A percentile compares a stretch with the other conserved stretches of the same genome.
Conservation (phyloP, 2,797 vertebrate genomes). For the Intellagama lesueurii region DNA sequence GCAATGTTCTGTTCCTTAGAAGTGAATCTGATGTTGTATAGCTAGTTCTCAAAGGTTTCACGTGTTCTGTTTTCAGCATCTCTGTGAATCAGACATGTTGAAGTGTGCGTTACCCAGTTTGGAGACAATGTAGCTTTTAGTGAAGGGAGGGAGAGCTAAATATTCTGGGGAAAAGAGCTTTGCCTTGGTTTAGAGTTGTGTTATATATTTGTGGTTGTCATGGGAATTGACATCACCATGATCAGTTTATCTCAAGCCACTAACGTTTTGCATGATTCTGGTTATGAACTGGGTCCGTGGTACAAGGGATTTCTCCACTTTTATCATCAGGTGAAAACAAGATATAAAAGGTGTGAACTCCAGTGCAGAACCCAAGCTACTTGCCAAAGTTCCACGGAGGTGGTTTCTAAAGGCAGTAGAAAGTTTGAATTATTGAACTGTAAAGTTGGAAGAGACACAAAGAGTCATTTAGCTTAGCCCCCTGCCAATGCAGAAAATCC, state of each 20-base stretch:
- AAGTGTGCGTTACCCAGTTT: not conserved
- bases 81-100: not conserved
- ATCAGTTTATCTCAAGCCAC: not conserved
- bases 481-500: too few species aligned
- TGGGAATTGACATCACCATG: not conserved
- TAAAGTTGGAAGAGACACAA: too few species aligned
- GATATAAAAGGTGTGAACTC: too few species aligned
- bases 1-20: not conserved
- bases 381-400: too few species aligned
- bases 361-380: too few species aligned
- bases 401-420: too few species aligned
- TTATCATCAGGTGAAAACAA: not conserved
- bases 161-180: not conserved
- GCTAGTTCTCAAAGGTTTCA: not conserved
- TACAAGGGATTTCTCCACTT: not conserved
- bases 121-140: constrained; percentile 1
- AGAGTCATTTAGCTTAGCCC: too few species aligned
- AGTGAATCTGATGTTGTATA: not conserved
- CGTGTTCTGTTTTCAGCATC: not conserved
- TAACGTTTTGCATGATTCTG: not conserved
- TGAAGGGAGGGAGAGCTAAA: not conserved
- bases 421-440: too few species aligned
- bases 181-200: not conserved
- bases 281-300: not conserved
- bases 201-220: not conserved